Percentiles rank a stretch among this genome's conserved stretches.
phyloP scores from a whole-genome alignment of 1,140 invertebrate genomes.

The Drosophila suzukii region DNA sequence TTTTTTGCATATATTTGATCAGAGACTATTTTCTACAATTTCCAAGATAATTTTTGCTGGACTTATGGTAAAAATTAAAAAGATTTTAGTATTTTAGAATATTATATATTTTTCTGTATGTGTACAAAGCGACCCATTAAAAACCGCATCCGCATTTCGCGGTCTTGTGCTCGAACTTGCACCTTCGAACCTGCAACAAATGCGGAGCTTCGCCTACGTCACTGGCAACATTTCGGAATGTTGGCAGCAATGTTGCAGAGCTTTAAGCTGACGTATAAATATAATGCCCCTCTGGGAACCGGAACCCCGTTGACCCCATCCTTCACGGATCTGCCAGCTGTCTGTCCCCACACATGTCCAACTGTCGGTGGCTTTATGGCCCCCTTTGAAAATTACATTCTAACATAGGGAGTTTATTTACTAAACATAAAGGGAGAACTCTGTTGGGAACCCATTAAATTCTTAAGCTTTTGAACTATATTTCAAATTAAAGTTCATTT shows the following conservation, averaged over 20 bases:
- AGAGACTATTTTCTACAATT: no score
- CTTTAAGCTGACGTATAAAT: slow-evolving; percentile 7
- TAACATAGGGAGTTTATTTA: background rate
- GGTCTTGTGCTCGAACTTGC: background rate
- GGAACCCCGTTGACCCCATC: slow-evolving; percentile 16
- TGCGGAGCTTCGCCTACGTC: slow-evolving; percentile 8
- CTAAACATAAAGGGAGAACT: background rate
- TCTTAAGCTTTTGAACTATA: background rate
- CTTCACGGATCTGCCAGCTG: slow-evolving; percentile 11
- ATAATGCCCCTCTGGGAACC: background rate
- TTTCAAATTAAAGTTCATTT: no score
- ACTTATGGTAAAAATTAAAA: no score
- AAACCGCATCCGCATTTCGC: slow-evolving; percentile 33
- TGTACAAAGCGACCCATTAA: slow-evolving; percentile 41
- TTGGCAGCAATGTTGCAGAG: slow-evolving; percentile 3
- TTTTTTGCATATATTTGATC: no score
- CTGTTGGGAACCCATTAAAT: background rate
- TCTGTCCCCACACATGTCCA: slow-evolving; percentile 15
- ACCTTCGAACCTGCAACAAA: slow-evolving; percentile 15
- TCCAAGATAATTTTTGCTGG: no score
- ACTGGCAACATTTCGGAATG: slow-evolving; percentile 18
- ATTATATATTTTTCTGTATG: slow-evolving; percentile 2
- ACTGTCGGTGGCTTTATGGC: slow-evolving; percentile 3
- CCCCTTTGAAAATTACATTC: background rate
- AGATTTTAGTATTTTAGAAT: no score